These are phyloP conservation scores for Drosophila aff. DNA, from an alignment of 1,140 invertebrate species.

Conservation along the genomic window DNA sequence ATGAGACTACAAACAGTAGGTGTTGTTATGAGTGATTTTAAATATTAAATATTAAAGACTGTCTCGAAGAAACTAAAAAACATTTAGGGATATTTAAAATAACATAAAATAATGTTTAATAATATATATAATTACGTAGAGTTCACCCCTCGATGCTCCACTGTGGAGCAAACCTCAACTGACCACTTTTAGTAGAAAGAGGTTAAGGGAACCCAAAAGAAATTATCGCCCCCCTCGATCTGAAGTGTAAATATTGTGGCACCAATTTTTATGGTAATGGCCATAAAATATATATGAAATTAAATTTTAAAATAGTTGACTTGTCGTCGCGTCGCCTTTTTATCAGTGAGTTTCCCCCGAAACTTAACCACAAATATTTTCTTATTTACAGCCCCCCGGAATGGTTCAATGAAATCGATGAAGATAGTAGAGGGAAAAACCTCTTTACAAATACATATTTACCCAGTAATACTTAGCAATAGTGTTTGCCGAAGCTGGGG, in stretches of 20 bases:
- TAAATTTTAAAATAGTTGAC: conserved; percentile 63
- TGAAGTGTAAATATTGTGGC: conserved; percentile 44
- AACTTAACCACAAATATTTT: conserved; percentile 39
- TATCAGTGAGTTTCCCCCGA: conserved; percentile 50
- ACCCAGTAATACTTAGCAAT: not conserved
- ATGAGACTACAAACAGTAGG: not conserved
- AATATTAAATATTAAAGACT: not conserved
- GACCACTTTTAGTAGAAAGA: not conserved
- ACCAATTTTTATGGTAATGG: conserved; percentile 63
- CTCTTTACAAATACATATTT: not conserved
- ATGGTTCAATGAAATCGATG: conserved; percentile 32
- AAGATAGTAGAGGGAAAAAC: conserved; percentile 11
- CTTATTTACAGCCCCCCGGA: conserved; percentile 39
- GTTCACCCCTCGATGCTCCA: not conserved
- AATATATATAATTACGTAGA: not conserved
- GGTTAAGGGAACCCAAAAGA: not conserved
- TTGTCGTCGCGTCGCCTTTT: conserved; percentile 13
- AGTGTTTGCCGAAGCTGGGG: not conserved
- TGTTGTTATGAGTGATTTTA: not conserved
- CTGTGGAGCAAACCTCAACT: conserved; percentile 13
- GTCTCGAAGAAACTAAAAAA: not conserved
- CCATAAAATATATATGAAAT: conserved; percentile 71
- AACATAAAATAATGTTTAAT: not conserved
- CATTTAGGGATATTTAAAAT: too few species aligned
- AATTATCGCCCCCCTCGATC: conserved; percentile 33